Evolutionary conservation across 1,140 invertebrate genomes (phyloP).

Genomic region (Drosophila truncata): DNA sequence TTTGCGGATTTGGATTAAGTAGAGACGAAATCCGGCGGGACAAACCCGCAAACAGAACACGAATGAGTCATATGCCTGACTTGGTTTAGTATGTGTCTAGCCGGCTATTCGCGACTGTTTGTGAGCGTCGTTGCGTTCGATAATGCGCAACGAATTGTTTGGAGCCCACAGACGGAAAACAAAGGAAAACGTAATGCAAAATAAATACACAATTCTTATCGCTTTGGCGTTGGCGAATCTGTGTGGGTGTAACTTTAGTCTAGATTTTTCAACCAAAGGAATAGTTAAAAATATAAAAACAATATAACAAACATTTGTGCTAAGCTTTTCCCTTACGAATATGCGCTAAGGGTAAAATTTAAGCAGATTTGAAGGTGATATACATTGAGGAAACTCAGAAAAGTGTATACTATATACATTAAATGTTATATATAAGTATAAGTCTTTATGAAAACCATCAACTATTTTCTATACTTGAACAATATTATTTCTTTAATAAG

Average conservation of each 20-base stretch:
- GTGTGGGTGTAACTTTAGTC: not conserved
- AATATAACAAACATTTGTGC: not conserved
- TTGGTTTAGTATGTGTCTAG: slow-evolving; percentile 4
- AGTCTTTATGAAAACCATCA: too few species aligned
- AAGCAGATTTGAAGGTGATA: not conserved
- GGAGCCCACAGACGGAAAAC: not conserved
- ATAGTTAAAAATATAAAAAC: not conserved
- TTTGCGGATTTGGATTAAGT: not conserved
- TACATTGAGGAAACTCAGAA: not conserved
- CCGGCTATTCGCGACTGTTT: not conserved
- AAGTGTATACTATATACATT: not conserved
- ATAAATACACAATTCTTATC: slow-evolving; percentile 16
- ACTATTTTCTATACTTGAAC: too few species aligned
- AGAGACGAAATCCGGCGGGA: slow-evolving; percentile 5
- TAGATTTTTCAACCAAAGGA: not conserved
- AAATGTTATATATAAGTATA: too few species aligned
- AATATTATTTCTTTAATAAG: not conserved
- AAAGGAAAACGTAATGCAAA: slow-evolving; percentile 21
- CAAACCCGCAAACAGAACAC: slow-evolving; percentile 4
- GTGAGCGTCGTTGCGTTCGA: not conserved
- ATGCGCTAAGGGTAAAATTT: not conserved
- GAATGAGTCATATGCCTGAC: slow-evolving; percentile 16
- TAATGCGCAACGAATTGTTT: slow-evolving; percentile 20
- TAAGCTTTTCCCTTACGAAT: not conserved
- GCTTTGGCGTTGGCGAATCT: not conserved